Base-by-base conservation (phyloP, 2,888 invertebrate genomes). In the Caradrina clavipalpis region DNA sequence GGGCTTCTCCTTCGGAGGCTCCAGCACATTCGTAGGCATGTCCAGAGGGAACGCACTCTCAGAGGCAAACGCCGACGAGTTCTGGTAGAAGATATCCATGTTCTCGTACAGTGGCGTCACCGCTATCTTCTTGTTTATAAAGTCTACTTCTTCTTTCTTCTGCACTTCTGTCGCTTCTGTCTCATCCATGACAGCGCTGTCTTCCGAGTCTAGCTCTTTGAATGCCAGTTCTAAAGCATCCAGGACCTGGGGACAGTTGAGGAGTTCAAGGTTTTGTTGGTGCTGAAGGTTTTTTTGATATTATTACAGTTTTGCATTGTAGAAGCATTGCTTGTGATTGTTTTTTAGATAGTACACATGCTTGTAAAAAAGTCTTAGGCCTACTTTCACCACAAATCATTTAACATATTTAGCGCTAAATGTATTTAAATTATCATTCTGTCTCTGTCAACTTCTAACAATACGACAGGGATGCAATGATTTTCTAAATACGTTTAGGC, bases 1-100 rank as follows among this genome's bases (percentile, higher is more conserved):
- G 39, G 98, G 98, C 87, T 98, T 98, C 88, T 98, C 98, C 87
- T 97, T 98, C n/a, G 98, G 98, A 17, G 98, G 98, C 87, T 98
- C 98, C 86, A 97, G 79, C 51, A 92, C 95, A 87, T 96, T 96
- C 8, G 96, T 92, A 1, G 97, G 96, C 80, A 97, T 92, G 75
- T 97, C 97, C 84, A 97, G 88, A 4, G 95, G 96, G 82, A 97
- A 97, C 1, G 94, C 93, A 63, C 84, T 89, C 83, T 72, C 76
- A 7, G 76, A 31, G 3, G 72, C 26, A 50, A 77, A 76, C 10
- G 89, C 89, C 42, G 91, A 90, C 6, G 87, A 80, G 62, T 92
- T 94, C 81, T 94, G 92, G 76, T 96, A 96, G 86, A 97, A 96
- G 73, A 97, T 94, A 73, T 97, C 96, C 59, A 97, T 96, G 80